Conservation (phyloP, 64 coral and sea anemone genomes). For the Trachythela sp. region DNA sequence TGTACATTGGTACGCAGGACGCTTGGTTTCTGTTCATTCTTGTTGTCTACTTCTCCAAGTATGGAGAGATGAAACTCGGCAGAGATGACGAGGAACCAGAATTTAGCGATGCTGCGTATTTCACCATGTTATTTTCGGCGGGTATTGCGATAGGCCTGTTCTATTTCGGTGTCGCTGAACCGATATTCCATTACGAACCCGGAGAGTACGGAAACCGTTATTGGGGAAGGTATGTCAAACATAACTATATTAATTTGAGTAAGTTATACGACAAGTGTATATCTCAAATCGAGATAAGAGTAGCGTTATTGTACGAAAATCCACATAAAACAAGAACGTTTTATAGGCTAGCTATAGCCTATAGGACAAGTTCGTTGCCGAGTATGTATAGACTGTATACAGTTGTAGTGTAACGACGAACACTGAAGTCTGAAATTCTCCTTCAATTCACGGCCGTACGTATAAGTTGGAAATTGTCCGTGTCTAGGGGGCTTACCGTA, state of each 20-base stretch:
- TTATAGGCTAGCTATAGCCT: too few relatives aligned
- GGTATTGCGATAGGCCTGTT: background rate
- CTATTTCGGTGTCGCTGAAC: background rate
- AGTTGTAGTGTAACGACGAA: too few relatives aligned
- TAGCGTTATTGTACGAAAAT: too few relatives aligned
- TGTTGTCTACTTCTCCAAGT: background rate
- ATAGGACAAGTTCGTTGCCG: too few relatives aligned
- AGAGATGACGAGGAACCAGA: background rate
- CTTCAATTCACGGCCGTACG: too few relatives aligned
- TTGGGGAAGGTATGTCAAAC: background rate
- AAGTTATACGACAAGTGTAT: too few relatives aligned
- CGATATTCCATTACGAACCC: background rate
- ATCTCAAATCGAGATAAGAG: too few relatives aligned
- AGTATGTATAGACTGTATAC: too few relatives aligned
- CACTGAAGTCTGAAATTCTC: too few relatives aligned
- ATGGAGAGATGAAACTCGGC: background rate
- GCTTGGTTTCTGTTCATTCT: background rate
- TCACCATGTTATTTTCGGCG: background rate
- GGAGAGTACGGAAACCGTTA: background rate
- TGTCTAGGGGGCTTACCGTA: too few relatives aligned
- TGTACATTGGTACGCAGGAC: constrained; percentile 4
- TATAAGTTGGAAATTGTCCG: too few relatives aligned
- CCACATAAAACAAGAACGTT: too few relatives aligned
- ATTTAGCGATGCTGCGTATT: background rate
- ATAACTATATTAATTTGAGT: background rate